Percentiles rank a stretch among this genome's conserved stretches.
phyloP scores from a whole-genome alignment of 2,888 invertebrate genomes.

The Acanthosoma haemorrhoidale region DNA sequence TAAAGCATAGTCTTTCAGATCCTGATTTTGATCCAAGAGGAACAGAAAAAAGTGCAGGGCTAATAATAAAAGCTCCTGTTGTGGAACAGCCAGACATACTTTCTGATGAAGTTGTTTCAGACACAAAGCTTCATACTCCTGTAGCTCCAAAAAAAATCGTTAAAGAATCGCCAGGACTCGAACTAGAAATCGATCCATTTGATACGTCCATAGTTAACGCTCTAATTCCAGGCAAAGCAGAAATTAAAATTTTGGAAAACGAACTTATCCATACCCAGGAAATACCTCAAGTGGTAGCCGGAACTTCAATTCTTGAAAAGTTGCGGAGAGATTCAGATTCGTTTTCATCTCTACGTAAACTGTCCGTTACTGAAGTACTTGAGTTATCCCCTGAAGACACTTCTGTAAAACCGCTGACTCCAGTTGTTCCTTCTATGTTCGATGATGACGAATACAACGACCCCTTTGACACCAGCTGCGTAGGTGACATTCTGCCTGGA shows the following conservation, averaged over 20 bases:
- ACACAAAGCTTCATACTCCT: conserved; percentile 41
- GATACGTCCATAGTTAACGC: conserved; percentile 65
- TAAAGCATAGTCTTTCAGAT: conserved; percentile 55
- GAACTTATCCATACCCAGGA: conserved; percentile 60
- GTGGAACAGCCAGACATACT: conserved; percentile 47
- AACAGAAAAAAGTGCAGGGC: conserved; percentile 42
- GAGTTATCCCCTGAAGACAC: conserved; percentile 43
- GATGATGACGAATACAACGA: conserved; percentile 52
- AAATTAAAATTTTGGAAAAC: conserved; percentile 68
- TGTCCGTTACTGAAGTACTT: conserved; percentile 33
- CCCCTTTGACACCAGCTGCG: conserved; percentile 81
- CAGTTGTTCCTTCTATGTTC: conserved; percentile 42
- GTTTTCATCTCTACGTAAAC: conserved; percentile 19
- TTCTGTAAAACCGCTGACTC: conserved; percentile 47
- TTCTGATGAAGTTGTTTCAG: conserved; percentile 40
- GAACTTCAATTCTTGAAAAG: conserved; percentile 30
- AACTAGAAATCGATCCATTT: conserved; percentile 61
- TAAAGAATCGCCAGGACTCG: conserved; percentile 44
- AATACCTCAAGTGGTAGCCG: conserved; percentile 34
- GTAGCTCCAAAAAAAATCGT: conserved; percentile 41
- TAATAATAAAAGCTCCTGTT: not conserved
- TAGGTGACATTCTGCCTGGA: conserved; percentile 66
- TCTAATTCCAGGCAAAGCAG: conserved; percentile 70
- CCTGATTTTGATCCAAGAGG: conserved; percentile 57
- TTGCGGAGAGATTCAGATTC: conserved; percentile 31